phyloP scores from a whole-genome alignment of 64 coral and sea anemone genomes.

The Pocillopora damicornis region DNA sequence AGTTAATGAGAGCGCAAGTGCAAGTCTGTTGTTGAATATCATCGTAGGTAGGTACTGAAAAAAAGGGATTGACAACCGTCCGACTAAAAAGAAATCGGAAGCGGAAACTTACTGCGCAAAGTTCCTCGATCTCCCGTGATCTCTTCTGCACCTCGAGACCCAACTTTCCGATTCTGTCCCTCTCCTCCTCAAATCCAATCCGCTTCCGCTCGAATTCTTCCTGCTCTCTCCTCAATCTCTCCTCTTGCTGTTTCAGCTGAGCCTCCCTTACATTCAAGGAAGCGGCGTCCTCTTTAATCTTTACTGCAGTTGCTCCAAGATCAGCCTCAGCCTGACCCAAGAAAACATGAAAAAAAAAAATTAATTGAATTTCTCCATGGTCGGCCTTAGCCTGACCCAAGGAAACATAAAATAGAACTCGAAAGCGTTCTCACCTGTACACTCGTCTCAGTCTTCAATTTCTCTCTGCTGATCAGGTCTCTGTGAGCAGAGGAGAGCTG shows the following conservation, averaged over 20 bases:
- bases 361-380: constrained; percentile 13
- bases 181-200: constrained; percentile 68
- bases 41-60: no score
- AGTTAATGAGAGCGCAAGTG: neutral
- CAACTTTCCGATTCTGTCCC: constrained; percentile 85
- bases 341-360: neutral
- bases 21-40: no score
- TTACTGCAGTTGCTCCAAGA: constrained; percentile 62
- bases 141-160: constrained; percentile 83
- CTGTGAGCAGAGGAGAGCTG: constrained; percentile 78
- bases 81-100: no score
- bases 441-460: constrained; percentile 69
- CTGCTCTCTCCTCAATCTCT: constrained; percentile 71
- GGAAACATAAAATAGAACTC: neutral
- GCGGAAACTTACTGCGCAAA: constrained; percentile 67
- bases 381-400: constrained; percentile 78
- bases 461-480: constrained; percentile 76
- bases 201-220: constrained; percentile 47
- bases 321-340: constrained; percentile 77
- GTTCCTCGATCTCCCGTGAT: constrained; percentile 80
- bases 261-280: constrained; percentile 58
- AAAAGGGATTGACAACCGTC: no score
- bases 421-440: constrained; percentile 48
- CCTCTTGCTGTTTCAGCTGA: constrained; percentile 81
- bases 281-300: constrained; percentile 78